Conservation (phyloP, 2,113 vertebrate genomes). For the Blennius ocellaris region DNA sequence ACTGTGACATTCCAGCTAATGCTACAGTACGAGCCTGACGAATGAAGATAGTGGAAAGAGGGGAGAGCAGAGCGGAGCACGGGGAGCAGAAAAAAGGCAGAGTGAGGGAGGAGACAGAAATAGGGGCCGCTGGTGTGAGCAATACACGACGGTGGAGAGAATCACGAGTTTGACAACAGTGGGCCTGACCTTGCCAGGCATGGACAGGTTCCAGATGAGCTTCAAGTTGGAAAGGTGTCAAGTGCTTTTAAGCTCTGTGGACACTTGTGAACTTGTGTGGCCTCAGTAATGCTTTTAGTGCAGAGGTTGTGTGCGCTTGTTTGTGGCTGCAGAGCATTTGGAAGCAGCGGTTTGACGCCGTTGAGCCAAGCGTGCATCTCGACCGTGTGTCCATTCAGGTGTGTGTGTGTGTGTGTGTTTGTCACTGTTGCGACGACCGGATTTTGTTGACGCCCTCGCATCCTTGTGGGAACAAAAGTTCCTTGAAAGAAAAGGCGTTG, state of each 20-base stretch:
- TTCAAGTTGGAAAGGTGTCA: conserved; percentile 73
- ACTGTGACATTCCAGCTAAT: conserved; percentile 61
- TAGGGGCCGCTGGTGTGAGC: conserved; percentile 22
- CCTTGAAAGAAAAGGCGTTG: no score
- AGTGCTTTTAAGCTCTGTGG: conserved; percentile 66
- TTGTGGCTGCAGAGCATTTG: conserved; percentile 8
- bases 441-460: no score
- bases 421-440: no score
- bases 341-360: conserved; percentile 34
- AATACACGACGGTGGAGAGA: conserved; percentile 50
- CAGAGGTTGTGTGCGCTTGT: background rate
- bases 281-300: conserved; percentile 41
- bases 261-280: conserved; percentile 58
- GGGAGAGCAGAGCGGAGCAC: conserved; percentile 9
- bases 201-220: conserved; percentile 74
- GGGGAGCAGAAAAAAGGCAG: background rate
- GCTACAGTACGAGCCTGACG: conserved; percentile 63
- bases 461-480: no score
- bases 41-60: conserved; percentile 60
- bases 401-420: conserved; percentile 10
- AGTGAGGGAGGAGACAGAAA: background rate
- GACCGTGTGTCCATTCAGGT: conserved; percentile 13
- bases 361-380: conserved; percentile 8
- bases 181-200: conserved; percentile 68
- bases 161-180: conserved; percentile 69